phyloP scores from a whole-genome alignment of 2,113 vertebrate genomes.

The Chloropsis hardwickii region DNA sequence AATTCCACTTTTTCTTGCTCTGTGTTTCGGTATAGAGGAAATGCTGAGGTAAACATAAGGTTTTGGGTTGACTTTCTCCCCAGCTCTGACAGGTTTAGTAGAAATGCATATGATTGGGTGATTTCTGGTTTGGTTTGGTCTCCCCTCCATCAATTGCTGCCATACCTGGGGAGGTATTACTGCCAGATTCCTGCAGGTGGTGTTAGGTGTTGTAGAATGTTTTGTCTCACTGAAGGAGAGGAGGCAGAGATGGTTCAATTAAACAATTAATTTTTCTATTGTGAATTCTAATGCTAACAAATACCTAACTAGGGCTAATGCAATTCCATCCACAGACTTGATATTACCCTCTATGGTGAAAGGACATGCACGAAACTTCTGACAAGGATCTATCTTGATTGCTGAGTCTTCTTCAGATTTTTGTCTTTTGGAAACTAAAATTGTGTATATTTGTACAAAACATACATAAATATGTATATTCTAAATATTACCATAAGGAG shows the following conservation, averaged over 20 bases:
- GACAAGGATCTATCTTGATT: not conserved
- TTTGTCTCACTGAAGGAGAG: not conserved
- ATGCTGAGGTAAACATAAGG: not conserved
- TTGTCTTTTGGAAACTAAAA: not conserved
- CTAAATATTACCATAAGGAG: not conserved
- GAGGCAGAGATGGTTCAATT: not conserved
- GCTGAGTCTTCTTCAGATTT: not conserved
- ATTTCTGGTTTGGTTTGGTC: not conserved
- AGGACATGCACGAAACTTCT: not conserved
- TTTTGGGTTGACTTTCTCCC: not conserved
- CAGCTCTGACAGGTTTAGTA: not conserved
- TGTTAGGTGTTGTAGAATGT: not conserved
- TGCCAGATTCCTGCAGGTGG: slow-evolving; percentile 9
- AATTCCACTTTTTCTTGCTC: not conserved
- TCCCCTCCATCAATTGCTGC: not conserved
- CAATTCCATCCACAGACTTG: not conserved
- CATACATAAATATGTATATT: too few relatives aligned
- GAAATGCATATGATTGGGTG: not conserved
- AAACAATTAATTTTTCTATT: not conserved
- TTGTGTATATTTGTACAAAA: not conserved
- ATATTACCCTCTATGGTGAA: not conserved
- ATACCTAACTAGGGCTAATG: not conserved
- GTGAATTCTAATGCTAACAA: not conserved
- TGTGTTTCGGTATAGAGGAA: not conserved
- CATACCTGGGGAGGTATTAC: not conserved